A percentile compares a stretch with the other conserved stretches of the same genome.
Evolutionary conservation across 2,113 vertebrate species (phyloP).

Genomic region (Tachuris rubrigastra): DNA sequence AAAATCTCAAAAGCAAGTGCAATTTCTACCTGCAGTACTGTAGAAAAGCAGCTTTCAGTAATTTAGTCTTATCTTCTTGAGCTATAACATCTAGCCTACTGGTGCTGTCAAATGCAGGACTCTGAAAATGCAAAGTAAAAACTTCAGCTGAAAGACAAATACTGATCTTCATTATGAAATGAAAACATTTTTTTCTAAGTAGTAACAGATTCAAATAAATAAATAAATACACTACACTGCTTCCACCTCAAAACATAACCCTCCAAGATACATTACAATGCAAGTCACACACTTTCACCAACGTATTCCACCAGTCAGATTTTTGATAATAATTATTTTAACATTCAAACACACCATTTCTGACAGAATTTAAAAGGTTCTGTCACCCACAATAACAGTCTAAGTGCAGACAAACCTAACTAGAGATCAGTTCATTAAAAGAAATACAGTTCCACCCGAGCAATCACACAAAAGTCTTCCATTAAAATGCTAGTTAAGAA

Average conservation of each 20-base stretch:
- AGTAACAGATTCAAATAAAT: not conserved
- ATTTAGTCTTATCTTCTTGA: conserved; percentile 89
- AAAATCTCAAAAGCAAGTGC: not conserved
- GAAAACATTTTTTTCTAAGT: not conserved
- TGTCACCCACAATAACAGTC: not conserved
- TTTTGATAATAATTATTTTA: not conserved
- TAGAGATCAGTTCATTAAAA: not conserved
- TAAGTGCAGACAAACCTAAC: not conserved
- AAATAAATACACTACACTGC: no score
- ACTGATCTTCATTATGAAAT: not conserved
- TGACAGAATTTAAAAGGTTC: not conserved
- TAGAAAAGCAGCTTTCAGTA: conserved; percentile 93
- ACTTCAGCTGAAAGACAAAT: not conserved
- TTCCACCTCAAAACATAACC: not conserved
- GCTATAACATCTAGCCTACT: conserved; percentile 75
- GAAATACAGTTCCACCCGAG: not conserved
- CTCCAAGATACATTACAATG: fast-evolving
- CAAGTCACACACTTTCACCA: not conserved
- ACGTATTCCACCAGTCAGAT: not conserved
- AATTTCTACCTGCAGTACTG: conserved; percentile 89
- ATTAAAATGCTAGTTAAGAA: not conserved
- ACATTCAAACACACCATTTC: not conserved
- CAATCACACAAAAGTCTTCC: not conserved
- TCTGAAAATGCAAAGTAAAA: conserved; percentile 71
- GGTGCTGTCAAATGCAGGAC: conserved; percentile 76